Percentiles rank a stretch among this genome's conserved stretches.
These are phyloP conservation scores for Caenorhabditis latens DNA, from an alignment of 1,140 invertebrate genomes.

Conservation along the genomic window DNA sequence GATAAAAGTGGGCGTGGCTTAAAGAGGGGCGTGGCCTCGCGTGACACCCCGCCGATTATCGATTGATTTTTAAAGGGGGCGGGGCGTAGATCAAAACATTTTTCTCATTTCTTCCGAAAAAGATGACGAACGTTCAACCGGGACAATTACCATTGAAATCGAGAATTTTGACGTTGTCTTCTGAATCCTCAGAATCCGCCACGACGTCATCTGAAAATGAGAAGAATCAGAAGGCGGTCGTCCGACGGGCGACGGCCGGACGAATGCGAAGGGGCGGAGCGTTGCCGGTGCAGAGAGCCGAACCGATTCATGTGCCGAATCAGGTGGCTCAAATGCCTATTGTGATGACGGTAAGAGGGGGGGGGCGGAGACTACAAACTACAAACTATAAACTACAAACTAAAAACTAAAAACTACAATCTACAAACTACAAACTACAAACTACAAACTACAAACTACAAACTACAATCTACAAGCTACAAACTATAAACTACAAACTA, in stretches of 20 bases:
- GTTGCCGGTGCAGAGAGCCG: neutral
- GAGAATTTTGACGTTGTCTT: neutral
- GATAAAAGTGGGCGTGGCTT: neutral
- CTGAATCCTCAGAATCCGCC: neutral
- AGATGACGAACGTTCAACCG: constrained; percentile 26
- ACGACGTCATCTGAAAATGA: neutral
- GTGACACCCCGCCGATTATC: too few relatives aligned
- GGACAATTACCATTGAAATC: constrained; percentile 21
- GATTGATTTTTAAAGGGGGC: too few relatives aligned
- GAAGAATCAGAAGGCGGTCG: neutral
- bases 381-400: neutral
- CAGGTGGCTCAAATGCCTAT: constrained; percentile 8
- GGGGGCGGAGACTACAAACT: neutral
- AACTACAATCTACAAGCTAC: too few relatives aligned
- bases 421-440: neutral
- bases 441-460: too few relatives aligned
- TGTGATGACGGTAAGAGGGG: neutral
- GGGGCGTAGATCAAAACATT: neutral
- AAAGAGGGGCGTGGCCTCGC: too few relatives aligned
- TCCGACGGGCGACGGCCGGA: neutral
- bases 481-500: too few relatives aligned
- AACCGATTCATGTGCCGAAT: constrained; percentile 1
- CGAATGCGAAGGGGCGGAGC: neutral
- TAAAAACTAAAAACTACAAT: neutral
- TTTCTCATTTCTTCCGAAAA: neutral